Evolutionary conservation across 2,113 vertebrate genomes (phyloP), one percentile per base, ranked within the genome.

Genomic region (Abramis brama): DNA sequence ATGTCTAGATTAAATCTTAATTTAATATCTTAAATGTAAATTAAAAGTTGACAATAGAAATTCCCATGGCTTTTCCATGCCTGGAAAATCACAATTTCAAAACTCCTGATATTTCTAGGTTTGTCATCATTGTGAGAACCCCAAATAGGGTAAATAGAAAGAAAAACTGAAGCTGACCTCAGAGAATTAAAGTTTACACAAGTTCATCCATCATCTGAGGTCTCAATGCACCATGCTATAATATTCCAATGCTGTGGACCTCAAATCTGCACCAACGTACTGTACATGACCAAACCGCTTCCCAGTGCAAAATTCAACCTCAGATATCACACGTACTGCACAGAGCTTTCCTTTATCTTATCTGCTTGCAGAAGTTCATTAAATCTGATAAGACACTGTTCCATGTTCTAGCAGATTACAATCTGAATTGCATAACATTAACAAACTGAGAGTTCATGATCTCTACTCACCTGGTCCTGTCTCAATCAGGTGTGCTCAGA

Each of bases 221-320:
- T 25, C 39, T 45, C 39, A 66, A 66, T 66, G 79, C 59, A 27
- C 21, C 36, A 33, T 43, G 9, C 27, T 39, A 36, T 45, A 25
- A 25, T 47, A 47, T 36, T 79, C 76, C 47, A 77, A 23, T 17
- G 0, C 5, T 36, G 23, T 6, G 17, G 57, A 73, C 19, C 17
- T 68, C 60, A 62, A 50, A 75, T 75, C 57, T 76, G 71, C 27
- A 47, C 23, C 5, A 0, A 55, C 66, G 33, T 11, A 17, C 43
- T 6, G 33, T 21, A 62, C 77, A 27, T 84, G 33, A 60, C 30
- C 57, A 71, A 33, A 30, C 68, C 76, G 84, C 64, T 71, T 52
- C 8, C 11, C 86, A 82, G 36, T 62, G 87, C 87, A 82, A 15
- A 86, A 64, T 92, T 93, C 90, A 95, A 25, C 36, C 78, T 80